Evolutionary conservation across 1,140 invertebrate genomes (phyloP).

Genomic region (Gryllus bimaculatus): DNA sequence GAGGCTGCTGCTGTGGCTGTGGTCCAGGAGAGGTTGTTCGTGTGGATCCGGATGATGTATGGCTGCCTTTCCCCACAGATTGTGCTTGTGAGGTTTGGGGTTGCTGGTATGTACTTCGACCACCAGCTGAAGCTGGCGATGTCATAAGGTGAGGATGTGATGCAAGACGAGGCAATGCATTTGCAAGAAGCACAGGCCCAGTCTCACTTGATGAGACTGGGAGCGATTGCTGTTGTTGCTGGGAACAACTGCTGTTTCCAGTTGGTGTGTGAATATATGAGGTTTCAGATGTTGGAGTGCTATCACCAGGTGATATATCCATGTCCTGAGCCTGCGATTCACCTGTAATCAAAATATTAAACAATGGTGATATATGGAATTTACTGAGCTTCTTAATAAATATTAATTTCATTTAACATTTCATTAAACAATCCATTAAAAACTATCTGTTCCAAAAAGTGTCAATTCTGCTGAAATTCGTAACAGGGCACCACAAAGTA

Average conservation of each 20-base stretch:
- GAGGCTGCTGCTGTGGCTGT: slow-evolving; percentile 9
- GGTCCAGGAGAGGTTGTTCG: not conserved
- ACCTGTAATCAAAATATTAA: slow-evolving; percentile 12
- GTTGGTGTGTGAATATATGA: slow-evolving; percentile 33
- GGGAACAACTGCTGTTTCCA: slow-evolving; percentile 31
- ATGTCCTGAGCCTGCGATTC: slow-evolving; percentile 54
- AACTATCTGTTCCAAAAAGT: too few relatives aligned
- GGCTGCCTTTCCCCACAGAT: not conserved
- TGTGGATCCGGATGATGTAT: not conserved
- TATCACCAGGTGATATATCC: slow-evolving; percentile 78
- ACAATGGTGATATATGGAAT: not conserved
- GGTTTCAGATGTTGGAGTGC: slow-evolving; percentile 66
- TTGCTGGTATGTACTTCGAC: not conserved
- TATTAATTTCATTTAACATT: not conserved
- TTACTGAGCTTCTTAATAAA: too few relatives aligned
- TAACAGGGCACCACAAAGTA: too few relatives aligned
- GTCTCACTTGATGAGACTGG: not conserved
- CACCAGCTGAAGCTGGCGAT: slow-evolving; percentile 3
- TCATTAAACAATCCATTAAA: too few relatives aligned
- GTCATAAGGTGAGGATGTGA: slow-evolving; percentile 9
- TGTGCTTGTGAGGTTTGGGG: slow-evolving; percentile 10
- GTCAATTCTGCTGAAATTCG: too few relatives aligned
- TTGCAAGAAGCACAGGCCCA: slow-evolving; percentile 51
- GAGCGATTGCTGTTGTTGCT: slow-evolving; percentile 23
- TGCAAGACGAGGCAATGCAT: slow-evolving; percentile 31